A percentile compares a stretch with the other conserved stretches of the same genome.
Conservation (phyloP, 2,888 invertebrate genomes). For the Rhagium mordax region DNA sequence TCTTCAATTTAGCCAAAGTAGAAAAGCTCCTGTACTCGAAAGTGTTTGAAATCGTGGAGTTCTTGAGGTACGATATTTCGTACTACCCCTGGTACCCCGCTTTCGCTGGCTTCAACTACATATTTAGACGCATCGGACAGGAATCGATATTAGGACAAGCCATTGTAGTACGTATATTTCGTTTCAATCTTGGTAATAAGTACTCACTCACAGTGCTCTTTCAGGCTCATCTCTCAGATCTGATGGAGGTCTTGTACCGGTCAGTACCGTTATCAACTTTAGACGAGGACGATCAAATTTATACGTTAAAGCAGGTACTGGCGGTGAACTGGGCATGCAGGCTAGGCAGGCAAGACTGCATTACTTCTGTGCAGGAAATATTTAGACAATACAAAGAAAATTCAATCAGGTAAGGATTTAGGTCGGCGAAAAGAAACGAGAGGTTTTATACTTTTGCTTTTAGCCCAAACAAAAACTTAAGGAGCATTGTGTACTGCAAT, state of each 20-base stretch:
- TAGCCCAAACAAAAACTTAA: constrained; percentile 77
- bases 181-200: background rate
- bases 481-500: constrained; percentile 83
- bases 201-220: background rate
- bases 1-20: constrained; percentile 80
- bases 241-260: constrained; percentile 48
- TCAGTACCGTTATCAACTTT: constrained; percentile 43
- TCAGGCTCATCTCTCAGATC: background rate
- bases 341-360: constrained; percentile 75
- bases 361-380: constrained; percentile 67
- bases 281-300: constrained; percentile 67
- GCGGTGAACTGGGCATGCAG: constrained; percentile 75
- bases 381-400: constrained; percentile 55
- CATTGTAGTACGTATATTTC: background rate
- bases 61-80: constrained; percentile 78
- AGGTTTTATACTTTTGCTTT: no score
- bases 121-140: constrained; percentile 42
- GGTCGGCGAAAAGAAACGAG: no score
- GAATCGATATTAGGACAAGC: constrained; percentile 30
- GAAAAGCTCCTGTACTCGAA: constrained; percentile 74
- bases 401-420: constrained; percentile 9
- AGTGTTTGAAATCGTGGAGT: constrained; percentile 78
- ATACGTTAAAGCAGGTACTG: constrained; percentile 76
- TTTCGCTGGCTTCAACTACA: constrained; percentile 68
- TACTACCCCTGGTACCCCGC: constrained; percentile 87